Evolutionary conservation across 2,113 vertebrate genomes (phyloP), one percentile per base, ranked within the genome.

Genomic region (Semnornis frantzii): DNA sequence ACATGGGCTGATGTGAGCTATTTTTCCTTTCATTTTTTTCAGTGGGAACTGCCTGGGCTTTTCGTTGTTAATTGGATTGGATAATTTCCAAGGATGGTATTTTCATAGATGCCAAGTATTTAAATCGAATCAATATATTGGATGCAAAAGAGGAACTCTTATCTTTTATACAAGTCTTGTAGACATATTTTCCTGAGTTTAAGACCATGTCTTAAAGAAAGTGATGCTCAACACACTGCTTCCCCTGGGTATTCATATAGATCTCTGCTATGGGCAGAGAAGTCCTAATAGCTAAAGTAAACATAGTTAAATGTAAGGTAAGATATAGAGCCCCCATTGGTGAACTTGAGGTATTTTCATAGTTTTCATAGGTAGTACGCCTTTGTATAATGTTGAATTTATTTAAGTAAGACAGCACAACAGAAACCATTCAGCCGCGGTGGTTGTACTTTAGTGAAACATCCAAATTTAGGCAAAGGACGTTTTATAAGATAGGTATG

Each of bases 1-100:
- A 0, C 16, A 48, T 0, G 33, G 44, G 14, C 31, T 42, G 23
- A 68, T 27, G 10, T 33, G 54, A 82, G 2, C 19, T 37, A 0
- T 31, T 92, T 75, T 81, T 33, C 9, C 34, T 78, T 74, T 23
- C 8, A 2, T 73, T 70, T 63, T 34, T 25, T 48, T 28, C 14
- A 44, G 50, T 44, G 44, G n/a, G 44, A 85, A n/a, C 71, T 85
- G 12, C 12, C 63, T 37, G 2, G 18, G 91, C 79, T 55, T 54
- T 85, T 79, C 62, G 6, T 27, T 75, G 9, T 59, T 77, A 73
- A 44, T 15, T 71, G 27, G 39, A 31, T 24, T 79, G 39, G n/a
- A 50, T 60, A 55, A 73, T 83, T 91, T 68, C 23, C 16, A 31
- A 59, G 89, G 48, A 46, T 13, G 18, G 2, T 80, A 9, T 52